Evolutionary conservation across 2,113 vertebrate genomes (phyloP).

Genomic region (Oxyruncus cristatus): DNA sequence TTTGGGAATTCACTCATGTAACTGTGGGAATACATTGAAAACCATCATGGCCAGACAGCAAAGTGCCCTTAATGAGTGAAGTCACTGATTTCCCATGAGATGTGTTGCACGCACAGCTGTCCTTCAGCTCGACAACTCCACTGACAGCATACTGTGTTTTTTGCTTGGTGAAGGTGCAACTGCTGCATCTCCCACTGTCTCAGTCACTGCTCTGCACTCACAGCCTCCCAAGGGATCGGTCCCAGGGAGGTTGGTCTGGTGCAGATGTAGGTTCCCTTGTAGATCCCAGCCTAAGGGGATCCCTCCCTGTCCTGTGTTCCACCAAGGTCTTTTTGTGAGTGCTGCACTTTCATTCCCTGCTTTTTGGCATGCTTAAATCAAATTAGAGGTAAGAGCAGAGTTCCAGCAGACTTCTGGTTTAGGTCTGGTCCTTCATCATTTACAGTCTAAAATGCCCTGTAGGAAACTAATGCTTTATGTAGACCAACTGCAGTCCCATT

Average conservation of each 20-base stretch:
- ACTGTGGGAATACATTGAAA: background rate
- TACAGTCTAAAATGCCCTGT: slow-evolving; percentile 35
- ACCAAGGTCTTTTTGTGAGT: background rate
- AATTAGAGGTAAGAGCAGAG: slow-evolving; percentile 20
- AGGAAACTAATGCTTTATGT: slow-evolving; percentile 40
- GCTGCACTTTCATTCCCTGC: slow-evolving; percentile 2
- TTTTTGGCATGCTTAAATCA: slow-evolving; percentile 16
- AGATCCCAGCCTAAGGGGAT: background rate
- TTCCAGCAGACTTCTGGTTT: slow-evolving; percentile 53
- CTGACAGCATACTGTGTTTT: background rate
- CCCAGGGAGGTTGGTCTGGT: background rate
- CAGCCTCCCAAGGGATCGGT: background rate
- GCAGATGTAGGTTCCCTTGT: fast-evolving
- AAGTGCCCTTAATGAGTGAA: background rate
- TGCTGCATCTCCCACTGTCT: background rate
- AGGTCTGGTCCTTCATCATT: slow-evolving; percentile 46
- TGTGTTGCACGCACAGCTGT: background rate
- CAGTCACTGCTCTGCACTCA: background rate
- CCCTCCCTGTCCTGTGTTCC: background rate
- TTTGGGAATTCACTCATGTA: background rate
- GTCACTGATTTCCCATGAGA: background rate
- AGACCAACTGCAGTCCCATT: slow-evolving; percentile 45
- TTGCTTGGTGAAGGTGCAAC: background rate
- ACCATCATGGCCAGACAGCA: background rate
- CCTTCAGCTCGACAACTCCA: background rate